Evolutionary conservation across 2,113 vertebrate species (phyloP).

Genomic region (Ibidorhyncha struthersii): DNA sequence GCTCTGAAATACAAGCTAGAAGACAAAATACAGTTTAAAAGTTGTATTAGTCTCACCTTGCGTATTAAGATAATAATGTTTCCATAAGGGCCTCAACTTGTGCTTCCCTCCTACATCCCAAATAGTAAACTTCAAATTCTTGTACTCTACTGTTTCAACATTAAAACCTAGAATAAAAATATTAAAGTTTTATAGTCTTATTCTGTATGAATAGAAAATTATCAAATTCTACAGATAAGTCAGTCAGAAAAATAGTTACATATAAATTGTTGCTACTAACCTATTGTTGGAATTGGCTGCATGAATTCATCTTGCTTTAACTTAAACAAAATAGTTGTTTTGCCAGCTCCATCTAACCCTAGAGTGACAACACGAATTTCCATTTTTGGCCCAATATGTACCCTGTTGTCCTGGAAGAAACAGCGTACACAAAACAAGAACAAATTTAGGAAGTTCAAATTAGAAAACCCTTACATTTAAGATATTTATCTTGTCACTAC

Average conservation of each 20-base stretch:
- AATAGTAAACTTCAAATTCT: constrained; percentile 98
- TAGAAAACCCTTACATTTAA: not conserved
- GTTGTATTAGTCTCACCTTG: constrained; percentile 82
- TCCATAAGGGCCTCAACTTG: constrained; percentile 96
- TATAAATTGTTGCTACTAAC: constrained; percentile 70
- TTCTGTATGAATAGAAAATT: not conserved
- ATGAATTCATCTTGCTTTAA: constrained; percentile 98
- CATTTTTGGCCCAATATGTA: constrained; percentile 99
- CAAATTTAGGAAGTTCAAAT: not conserved
- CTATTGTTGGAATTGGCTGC: constrained; percentile 98
- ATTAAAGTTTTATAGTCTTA: not conserved
- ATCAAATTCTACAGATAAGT: not conserved
- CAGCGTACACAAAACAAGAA: not conserved
- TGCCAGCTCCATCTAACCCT: constrained; percentile 94
- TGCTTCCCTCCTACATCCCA: constrained; percentile 99
- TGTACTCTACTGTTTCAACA: constrained; percentile 98
- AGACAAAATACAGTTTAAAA: not conserved
- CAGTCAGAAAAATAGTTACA: not conserved
- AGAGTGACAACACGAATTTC: constrained; percentile 97
- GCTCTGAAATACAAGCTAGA: not conserved
- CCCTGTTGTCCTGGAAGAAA: constrained; percentile 90
- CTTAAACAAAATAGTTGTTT: constrained; percentile 98
- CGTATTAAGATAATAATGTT: constrained; percentile 98
- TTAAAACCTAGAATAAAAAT: constrained; percentile 86
- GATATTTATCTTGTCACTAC: not conserved